A percentile compares a stretch with the other conserved stretches of the same genome.
These are phyloP conservation scores for Idaea straminata DNA, from an alignment of 2,888 invertebrate genomes.

Conservation along the genomic window DNA sequence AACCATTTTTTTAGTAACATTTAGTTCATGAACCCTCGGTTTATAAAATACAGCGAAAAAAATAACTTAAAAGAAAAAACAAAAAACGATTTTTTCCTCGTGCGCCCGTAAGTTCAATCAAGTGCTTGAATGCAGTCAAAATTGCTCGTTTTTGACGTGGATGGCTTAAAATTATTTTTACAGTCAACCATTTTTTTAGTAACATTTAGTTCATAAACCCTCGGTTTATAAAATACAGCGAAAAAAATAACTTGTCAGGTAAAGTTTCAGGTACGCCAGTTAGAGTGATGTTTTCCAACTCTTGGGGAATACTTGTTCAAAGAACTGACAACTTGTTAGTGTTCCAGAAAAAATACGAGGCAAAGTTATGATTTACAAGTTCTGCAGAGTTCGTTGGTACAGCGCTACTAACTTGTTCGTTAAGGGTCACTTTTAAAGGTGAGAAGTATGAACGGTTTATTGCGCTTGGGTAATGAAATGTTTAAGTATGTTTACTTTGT, in stretches of 20 bases:
- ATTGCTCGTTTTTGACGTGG: slow-evolving; percentile 1
- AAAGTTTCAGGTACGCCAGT: slow-evolving; percentile 17
- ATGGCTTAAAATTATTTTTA: background rate
- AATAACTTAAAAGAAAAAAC: too few species aligned
- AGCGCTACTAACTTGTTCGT: background rate
- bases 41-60: background rate
- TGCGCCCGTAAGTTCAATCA: slow-evolving; percentile 27
- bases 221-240: background rate
- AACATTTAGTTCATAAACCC: background rate
- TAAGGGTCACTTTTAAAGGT: background rate
- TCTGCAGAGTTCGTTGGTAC: background rate
- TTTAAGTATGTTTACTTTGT: background rate
- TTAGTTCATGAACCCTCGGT: background rate
- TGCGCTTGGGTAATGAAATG: background rate
- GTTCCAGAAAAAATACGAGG: slow-evolving; percentile 5
- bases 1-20: background rate
- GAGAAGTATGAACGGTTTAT: background rate
- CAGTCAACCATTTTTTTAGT: background rate
- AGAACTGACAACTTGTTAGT: slow-evolving; percentile 11
- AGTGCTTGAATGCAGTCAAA: slow-evolving; percentile 16
- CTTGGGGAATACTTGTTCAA: slow-evolving; percentile 12
- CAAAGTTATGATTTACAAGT: slow-evolving; percentile 11
- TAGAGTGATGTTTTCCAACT: slow-evolving; percentile 12
- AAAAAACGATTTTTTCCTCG: slow-evolving; percentile 31
- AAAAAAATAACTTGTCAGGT: slow-evolving; percentile 1